Evolutionary conservation across 1,140 invertebrate species (phyloP), one percentile per base, ranked within the genome.

Genomic region (Bilobella aurantiaca): DNA sequence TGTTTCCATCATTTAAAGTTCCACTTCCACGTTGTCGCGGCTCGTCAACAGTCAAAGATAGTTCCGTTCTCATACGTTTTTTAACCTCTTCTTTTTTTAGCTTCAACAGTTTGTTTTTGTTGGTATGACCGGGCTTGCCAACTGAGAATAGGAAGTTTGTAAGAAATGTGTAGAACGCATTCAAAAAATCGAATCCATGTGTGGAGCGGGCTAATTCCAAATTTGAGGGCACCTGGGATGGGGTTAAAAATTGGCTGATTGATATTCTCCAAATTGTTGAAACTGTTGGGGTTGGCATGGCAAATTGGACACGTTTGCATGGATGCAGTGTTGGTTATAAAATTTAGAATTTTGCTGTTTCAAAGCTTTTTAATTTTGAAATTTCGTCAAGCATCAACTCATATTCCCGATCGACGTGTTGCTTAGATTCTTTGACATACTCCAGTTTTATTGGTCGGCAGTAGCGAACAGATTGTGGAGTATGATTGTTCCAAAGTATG

Each of bases 131-230:
- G 25, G 49, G 28, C 58, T 32, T n/a, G 29, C 46, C 27, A 21
- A 23, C 62, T 46, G 29, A 64, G 49, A 57, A 18, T 63, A 21
- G 25, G 42, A 32, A 28, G 31, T 5, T 18, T 72, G 21, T 64
- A 76, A n/a, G 73, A 65, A 59, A 78, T 29, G 65, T 77, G 74
- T 21, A 78, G 62, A 30, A 77, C 58, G 58, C 60, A 74, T 69
- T 78, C 75, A 68, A 78, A 78, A 63, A 78, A 71, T 32, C 75
- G 46, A 56, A 78, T 78, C 67, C 76, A 64, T n/a, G 73, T 72
- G 67, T 78, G 75, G 42, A 78, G 68, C 42, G 73, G 62, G 27
- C 21, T 27, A 2, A 49, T 25, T 12, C 61, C 61, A 49, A 5
- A 23, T 5, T 32, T 28, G 5, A 29, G 58, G 2, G 31, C 34